Base-by-base conservation (phyloP, 2,888 invertebrate genomes). In the Xestia c-nigrum region DNA sequence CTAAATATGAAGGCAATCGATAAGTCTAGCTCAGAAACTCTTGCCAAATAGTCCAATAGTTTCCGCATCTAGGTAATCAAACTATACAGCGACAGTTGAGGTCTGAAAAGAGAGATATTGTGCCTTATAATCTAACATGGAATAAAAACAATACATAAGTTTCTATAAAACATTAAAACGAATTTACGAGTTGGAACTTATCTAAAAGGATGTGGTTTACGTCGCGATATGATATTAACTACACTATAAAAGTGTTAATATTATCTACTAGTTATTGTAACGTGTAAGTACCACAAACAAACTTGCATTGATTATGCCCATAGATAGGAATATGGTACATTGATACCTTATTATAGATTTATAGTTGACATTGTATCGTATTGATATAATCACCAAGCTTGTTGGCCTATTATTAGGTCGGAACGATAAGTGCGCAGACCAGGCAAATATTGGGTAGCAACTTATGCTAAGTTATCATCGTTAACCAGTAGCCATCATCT, bases 171-270 rank as follows among this genome's bases (percentile, higher is more conserved):
- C 57, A 78, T 76, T 66, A 61, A 76, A 82, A 80, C 61, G 57
- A 76, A 77, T 80, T 80, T 38, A 71, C 63, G 67, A 79, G 55
- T 50, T 63, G 50, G n/a, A 47, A 69, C 72, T 87, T 89, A 89
- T 90, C 87, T 73, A 73, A 80, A 74, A 88, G 90, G 90, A 90
- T 88, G 90, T 90, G 90, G 90, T 89, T 84, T 78, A 86, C 78
- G 77, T 76, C 65, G 72, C 72, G 76, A 85, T 87, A 86, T 87
- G 87, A 79, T 16, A 74, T 40, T 67, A 63, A n/a, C 67, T 78
- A 77, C 74, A 73, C 76, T 52, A 84, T 70, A 73, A 73, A 76
- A 71, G 55, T 65, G 19, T 78, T 59, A 52, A 59, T 38, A 50
- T 64, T 59, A 69, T 59, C 31, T 73, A 73, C 40, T 59, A 66